A percentile compares a stretch with the other conserved stretches of the same genome.
Conservation (phyloP, 2,113 vertebrate species). For the Halichoeres trimaculatus region DNA sequence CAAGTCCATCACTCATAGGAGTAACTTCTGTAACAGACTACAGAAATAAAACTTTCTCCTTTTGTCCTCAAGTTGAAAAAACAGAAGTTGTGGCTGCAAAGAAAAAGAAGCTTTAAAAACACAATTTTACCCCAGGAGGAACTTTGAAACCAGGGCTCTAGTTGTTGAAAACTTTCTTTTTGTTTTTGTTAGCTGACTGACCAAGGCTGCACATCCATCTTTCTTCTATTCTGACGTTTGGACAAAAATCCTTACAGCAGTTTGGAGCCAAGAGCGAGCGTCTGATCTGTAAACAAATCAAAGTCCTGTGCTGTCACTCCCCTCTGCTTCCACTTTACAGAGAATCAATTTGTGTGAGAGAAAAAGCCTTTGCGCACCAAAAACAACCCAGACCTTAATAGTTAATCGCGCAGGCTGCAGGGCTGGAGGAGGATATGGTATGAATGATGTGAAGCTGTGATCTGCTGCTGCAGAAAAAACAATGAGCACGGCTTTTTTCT, state of each 20-base stretch:
- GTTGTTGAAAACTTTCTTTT: neutral
- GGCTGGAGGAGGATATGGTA: neutral
- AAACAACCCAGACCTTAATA: neutral
- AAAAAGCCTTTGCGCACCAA: neutral
- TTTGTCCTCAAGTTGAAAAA: no score
- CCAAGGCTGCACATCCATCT: conserved; percentile 13
- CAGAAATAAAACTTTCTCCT: no score
- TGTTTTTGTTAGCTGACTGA: neutral
- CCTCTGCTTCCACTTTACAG: neutral
- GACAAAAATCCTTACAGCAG: conserved; percentile 11
- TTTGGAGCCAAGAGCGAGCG: conserved; percentile 2
- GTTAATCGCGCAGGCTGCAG: neutral
- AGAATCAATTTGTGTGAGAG: neutral
- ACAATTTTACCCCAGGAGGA: no score
- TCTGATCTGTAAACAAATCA: conserved; percentile 14
- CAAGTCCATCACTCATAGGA: neutral
- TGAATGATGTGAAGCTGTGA: neutral
- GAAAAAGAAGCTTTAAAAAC: no score
- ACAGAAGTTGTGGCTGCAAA: no score
- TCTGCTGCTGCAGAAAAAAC: neutral
- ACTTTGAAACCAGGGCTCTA: neutral
- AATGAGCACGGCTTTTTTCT: no score
- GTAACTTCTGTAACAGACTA: neutral
- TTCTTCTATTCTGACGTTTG: conserved; percentile 1
- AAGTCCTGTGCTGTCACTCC: neutral